Conservation (phyloP, 2,113 vertebrate genomes). For the Holacanthus passer region DNA sequence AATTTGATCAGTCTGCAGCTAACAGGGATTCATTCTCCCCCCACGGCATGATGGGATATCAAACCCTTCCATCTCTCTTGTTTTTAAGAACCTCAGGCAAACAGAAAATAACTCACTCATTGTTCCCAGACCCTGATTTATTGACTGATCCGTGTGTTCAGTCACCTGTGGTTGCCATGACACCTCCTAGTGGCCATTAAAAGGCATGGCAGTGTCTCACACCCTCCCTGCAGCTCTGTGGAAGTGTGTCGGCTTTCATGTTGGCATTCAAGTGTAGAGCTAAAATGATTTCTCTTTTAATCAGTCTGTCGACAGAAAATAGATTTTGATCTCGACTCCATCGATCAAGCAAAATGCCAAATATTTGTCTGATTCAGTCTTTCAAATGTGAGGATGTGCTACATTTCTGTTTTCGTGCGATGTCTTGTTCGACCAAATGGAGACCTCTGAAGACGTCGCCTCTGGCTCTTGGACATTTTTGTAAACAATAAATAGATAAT, state of each 20-base stretch:
- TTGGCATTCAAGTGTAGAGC: neutral
- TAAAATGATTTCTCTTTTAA: neutral
- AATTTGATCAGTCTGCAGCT: conserved; percentile 36
- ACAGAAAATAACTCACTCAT: neutral
- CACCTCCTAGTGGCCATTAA: conserved; percentile 27
- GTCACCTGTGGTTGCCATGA: neutral
- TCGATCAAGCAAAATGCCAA: neutral
- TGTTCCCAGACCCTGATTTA: neutral
- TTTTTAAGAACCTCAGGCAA: neutral
- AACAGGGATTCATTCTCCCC: conserved; percentile 9
- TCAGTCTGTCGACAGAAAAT: neutral
- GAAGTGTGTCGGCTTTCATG: neutral
- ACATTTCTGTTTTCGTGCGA: neutral
- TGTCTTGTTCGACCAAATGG: too few species aligned
- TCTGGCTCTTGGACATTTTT: neutral
- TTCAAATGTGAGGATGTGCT: neutral
- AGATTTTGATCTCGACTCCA: neutral
- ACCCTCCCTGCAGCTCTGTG: conserved; percentile 1
- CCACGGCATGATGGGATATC: neutral
- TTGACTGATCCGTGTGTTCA: neutral
- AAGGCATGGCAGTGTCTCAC: neutral
- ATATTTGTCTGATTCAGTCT: neutral
- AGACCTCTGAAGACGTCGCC: too few species aligned
- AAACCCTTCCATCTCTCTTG: neutral
- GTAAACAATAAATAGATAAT: too few species aligned